Evolutionary conservation across 2,113 vertebrate species (phyloP), one percentile per base, ranked within the genome.

Genomic region (Pterocles burchelli): DNA sequence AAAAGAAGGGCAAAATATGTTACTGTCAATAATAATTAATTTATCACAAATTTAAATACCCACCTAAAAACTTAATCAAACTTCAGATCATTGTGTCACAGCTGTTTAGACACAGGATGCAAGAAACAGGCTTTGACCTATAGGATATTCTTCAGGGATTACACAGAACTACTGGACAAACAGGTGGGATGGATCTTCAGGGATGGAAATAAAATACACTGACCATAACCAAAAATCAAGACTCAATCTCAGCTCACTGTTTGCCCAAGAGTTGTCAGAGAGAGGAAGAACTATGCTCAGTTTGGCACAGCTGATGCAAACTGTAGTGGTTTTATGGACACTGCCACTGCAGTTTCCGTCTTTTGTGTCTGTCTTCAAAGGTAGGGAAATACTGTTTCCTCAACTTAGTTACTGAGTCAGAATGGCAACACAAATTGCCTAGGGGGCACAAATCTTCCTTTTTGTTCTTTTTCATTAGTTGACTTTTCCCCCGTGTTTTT

Each of bases 1-100:
- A 29, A 2, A 13, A 43, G n/a, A 77, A 38, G 7, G 6, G 13
- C 6, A 84, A 65, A 45, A 1, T 0, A 0, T 51, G 5, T 65
- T 36, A n/a, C 11, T 43, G 61, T 48, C 24, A 88, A 18, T 57
- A 59, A n/a, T 31, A 77, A 28, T 6, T 51, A 1, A 28, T 75
- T 72, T 19, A 61, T 8, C 14, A 43, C 4, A 22, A 51, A 78
- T 61, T 43, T 72, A 85, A 67, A 76, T 83, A 72, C 5, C 18
- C 7, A 34, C 19, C 6, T 26, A 62, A 80, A 94, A 61, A 6
- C 1, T 20, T 48, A 77, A 45, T 41, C 43, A 52, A 45, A 26
- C 6, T 46, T 66, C 74, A 67, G 11, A 34, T 43, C 6, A 10
- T 59, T 63, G 12, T 75, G 25, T 48, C 48, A 36, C 17, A 33